A percentile compares a stretch with the other conserved stretches of the same genome.
Conservation (phyloP, 2,888 invertebrate genomes). For the Meandrusa payeni region DNA sequence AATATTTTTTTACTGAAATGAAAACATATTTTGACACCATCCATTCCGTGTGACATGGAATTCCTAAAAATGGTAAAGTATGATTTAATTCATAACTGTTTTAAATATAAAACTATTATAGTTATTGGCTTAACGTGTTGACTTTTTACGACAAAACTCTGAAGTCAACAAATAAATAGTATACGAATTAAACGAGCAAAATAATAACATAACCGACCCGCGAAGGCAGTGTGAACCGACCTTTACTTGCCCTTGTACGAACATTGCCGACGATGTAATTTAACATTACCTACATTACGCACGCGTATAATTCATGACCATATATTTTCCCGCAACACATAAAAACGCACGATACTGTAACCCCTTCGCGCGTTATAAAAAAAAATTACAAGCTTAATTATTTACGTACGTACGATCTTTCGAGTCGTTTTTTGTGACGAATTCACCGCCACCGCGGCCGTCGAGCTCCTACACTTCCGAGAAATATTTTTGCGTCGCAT, state of each 20-base stretch:
- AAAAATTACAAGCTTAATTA: constrained; percentile 1
- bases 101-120: too few relatives aligned
- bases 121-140: too few relatives aligned
- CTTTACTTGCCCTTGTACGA: constrained; percentile 12
- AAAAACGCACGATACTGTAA: constrained; percentile 1
- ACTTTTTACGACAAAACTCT: too few relatives aligned
- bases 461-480: constrained; percentile 21
- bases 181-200: too few relatives aligned
- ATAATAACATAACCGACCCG: too few relatives aligned
- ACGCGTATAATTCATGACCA: neutral
- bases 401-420: constrained; percentile 18
- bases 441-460: constrained; percentile 1
- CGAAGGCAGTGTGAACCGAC: neutral
- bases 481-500: constrained; percentile 24
- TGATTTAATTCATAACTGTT: too few relatives aligned
- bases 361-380: neutral
- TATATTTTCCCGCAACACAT: constrained; percentile 1
- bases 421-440: constrained; percentile 6
- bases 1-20: too few relatives aligned
- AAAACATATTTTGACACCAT: too few relatives aligned
- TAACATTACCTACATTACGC: neutral
- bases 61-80: too few relatives aligned
- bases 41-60: too few relatives aligned
- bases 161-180: too few relatives aligned
- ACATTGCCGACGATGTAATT: constrained; percentile 3